phyloP scores from a whole-genome alignment of 2,888 invertebrate species.

The Copidosoma aretas region DNA sequence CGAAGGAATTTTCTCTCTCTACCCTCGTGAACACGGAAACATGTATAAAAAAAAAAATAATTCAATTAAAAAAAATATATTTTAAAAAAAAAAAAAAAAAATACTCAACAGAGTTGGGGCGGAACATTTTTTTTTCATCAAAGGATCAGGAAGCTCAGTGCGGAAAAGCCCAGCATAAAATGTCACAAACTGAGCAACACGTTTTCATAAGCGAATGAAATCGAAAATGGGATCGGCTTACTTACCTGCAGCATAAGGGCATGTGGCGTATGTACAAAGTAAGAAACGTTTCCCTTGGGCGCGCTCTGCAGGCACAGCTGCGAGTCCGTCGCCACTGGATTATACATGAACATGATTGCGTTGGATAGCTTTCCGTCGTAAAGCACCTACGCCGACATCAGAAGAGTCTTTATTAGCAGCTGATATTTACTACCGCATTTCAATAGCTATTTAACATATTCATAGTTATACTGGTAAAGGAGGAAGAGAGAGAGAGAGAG shows the following conservation, averaged over 20 bases:
- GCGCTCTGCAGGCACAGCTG: slow-evolving; percentile 98
- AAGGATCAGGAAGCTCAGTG: too few relatives aligned
- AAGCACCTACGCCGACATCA: slow-evolving; percentile 74
- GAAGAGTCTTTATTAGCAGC: slow-evolving; percentile 9
- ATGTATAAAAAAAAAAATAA: not conserved
- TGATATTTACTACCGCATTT: not conserved
- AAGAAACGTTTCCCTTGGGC: slow-evolving; percentile 95
- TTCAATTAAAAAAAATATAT: not conserved
- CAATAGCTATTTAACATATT: not conserved
- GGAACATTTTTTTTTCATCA: too few relatives aligned
- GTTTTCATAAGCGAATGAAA: too few relatives aligned
- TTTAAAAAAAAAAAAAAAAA: slow-evolving; percentile 14
- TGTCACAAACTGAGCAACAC: too few relatives aligned
- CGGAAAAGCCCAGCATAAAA: too few relatives aligned
- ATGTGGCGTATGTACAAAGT: slow-evolving; percentile 99
- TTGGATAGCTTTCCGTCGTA: slow-evolving; percentile 98
- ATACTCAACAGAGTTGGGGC: not conserved
- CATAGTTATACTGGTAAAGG: not conserved
- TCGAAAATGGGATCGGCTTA: too few relatives aligned
- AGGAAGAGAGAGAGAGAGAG: not conserved
- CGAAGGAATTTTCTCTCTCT: too few relatives aligned
- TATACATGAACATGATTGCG: slow-evolving; percentile 99
- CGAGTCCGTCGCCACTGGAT: slow-evolving; percentile 98
- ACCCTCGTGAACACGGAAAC: too few relatives aligned
- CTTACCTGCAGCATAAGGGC: slow-evolving; percentile 96